phyloP scores from a whole-genome alignment of 2,888 invertebrate species.

The Antheraea assamensis region DNA sequence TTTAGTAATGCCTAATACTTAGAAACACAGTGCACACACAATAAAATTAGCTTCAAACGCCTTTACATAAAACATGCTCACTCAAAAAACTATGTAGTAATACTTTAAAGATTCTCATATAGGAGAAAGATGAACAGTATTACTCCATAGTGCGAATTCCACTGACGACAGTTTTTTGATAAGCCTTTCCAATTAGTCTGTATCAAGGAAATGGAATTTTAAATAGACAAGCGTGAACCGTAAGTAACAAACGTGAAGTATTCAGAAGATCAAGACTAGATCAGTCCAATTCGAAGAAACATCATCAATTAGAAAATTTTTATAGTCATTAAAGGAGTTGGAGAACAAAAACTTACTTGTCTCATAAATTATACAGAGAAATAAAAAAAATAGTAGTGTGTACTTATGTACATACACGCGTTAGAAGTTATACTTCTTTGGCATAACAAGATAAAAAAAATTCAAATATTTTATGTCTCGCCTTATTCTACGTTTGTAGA shows the following conservation, averaged over 20 bases:
- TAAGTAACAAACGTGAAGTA: conserved; percentile 37
- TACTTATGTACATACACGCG: too few relatives aligned
- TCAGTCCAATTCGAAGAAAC: background rate
- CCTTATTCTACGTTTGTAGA: too few relatives aligned
- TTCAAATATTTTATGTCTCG: too few relatives aligned
- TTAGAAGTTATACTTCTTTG: too few relatives aligned
- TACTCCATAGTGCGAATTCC: conserved; percentile 46
- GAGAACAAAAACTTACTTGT: background rate
- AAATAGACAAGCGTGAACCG: conserved; percentile 29
- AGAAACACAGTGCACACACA: conserved; percentile 67
- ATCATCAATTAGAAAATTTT: too few relatives aligned
- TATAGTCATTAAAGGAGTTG: background rate
- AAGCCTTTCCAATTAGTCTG: conserved; percentile 53
- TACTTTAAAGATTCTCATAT: conserved; percentile 10
- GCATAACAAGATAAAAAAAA: too few relatives aligned
- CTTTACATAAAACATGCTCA: conserved; percentile 61
- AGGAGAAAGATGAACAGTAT: conserved; percentile 35
- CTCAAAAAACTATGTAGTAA: conserved; percentile 27
- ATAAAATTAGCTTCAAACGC: conserved; percentile 64
- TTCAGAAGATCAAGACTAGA: background rate
- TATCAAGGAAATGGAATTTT: conserved; percentile 29
- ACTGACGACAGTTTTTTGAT: conserved; percentile 41
- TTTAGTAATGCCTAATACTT: conserved; percentile 72
- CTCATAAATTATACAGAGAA: background rate
- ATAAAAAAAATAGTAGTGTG: too few relatives aligned